Percentiles rank a stretch among this genome's conserved stretches.
Conservation (phyloP, 1,140 invertebrate genomes). For the Drosophila gunungcola region DNA sequence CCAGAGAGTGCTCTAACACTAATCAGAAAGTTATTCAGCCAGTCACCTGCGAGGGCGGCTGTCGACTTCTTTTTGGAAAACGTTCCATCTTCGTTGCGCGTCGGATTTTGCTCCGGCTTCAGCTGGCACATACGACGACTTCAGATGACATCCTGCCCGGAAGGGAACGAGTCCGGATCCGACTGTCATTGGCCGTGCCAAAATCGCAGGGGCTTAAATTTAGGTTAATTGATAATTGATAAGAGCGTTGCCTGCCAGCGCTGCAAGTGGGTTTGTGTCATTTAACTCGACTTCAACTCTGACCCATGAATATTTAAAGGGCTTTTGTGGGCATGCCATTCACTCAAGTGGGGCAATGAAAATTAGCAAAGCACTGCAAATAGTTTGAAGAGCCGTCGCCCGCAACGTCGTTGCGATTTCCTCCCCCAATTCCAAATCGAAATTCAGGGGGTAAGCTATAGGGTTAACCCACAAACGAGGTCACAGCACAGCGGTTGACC, state of each 20-base stretch:
- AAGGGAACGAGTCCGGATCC: background rate
- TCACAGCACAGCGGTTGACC: constrained; percentile 71
- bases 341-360: constrained; percentile 68
- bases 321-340: constrained; percentile 25
- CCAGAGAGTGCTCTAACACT: constrained; percentile 55
- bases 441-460: constrained; percentile 23
- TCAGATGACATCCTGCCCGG: constrained; percentile 23
- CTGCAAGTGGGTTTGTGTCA: constrained; percentile 23
- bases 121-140: constrained; percentile 52
- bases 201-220: constrained; percentile 74
- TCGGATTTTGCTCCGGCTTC: constrained; percentile 47
- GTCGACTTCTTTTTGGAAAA: constrained; percentile 67
- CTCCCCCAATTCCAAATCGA: constrained; percentile 42
- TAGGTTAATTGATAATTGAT: constrained; percentile 83
- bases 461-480: constrained; percentile 54
- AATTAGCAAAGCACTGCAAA: constrained; percentile 71
- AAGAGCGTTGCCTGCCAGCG: constrained; percentile 44
- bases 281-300: constrained; percentile 53
- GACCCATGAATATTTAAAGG: constrained; percentile 64
- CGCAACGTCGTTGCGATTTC: background rate
- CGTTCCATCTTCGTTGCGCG: constrained; percentile 61
- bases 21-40: constrained; percentile 55
- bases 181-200: constrained; percentile 65
- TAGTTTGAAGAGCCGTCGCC: constrained; percentile 54
- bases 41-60: constrained; percentile 38